Conservation (phyloP, 2,888 invertebrate genomes). For the Scaptomyza caliginosa region DNA sequence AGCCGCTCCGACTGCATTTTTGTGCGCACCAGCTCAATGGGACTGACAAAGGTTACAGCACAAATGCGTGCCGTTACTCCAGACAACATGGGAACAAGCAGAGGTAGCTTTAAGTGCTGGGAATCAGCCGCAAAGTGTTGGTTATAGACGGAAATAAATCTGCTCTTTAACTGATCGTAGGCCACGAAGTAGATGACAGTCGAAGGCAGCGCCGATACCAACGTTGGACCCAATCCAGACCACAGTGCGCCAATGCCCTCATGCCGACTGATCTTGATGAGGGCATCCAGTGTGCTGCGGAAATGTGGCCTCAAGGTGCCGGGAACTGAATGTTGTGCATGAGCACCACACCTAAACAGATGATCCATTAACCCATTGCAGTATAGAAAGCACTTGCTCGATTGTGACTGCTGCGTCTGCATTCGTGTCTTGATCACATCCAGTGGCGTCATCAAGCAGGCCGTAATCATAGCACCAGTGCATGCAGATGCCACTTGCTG, state of each 20-base stretch:
- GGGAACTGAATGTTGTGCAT: constrained; percentile 36
- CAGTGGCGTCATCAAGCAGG: constrained; percentile 96
- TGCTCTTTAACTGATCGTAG: constrained; percentile 95
- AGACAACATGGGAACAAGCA: constrained; percentile 92
- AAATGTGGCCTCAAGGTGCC: constrained; percentile 86
- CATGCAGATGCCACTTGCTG: constrained; percentile 83
- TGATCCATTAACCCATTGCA: constrained; percentile 99
- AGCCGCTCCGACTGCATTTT: constrained; percentile 98
- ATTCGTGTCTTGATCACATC: constrained; percentile 99
- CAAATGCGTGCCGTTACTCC: constrained; percentile 93
- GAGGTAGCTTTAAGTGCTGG: constrained; percentile 84
- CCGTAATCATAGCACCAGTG: constrained; percentile 94
- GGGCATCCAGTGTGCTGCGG: constrained; percentile 95
- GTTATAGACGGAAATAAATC: constrained; percentile 84
- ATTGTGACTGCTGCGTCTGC: constrained; percentile 95
- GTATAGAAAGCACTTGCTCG: constrained; percentile 96
- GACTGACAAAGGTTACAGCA: constrained; percentile 94
- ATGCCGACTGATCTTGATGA: constrained; percentile 93
- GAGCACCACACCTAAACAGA: constrained; percentile 91
- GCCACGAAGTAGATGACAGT: constrained; percentile 98
- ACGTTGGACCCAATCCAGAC: constrained; percentile 98
- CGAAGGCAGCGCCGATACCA: constrained; percentile 97
- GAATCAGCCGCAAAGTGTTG: constrained; percentile 33
- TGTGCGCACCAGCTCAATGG: constrained; percentile 97
- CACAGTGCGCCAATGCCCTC: constrained; percentile 97